A percentile compares a stretch with the other conserved stretches of the same genome.
Conservation (phyloP, 2,888 invertebrate species). For the Lathronympha strigana region DNA sequence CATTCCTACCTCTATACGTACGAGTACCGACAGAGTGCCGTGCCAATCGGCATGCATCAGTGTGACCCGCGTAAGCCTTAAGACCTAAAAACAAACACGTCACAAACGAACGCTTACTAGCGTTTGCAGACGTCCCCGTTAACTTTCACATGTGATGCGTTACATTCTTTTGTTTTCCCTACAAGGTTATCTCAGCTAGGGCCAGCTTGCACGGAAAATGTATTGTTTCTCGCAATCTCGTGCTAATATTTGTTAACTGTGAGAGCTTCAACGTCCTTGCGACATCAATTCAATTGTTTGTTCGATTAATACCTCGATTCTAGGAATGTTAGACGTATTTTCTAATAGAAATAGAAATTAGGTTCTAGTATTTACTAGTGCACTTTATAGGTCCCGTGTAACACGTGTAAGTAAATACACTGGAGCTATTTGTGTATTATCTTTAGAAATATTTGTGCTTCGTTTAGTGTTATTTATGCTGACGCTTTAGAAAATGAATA, state of each 20-base stretch:
- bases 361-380: neutral
- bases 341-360: constrained; percentile 8
- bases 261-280: constrained; percentile 37
- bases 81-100: neutral
- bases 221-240: constrained; percentile 33
- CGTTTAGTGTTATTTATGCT: too few species aligned
- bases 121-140: too few species aligned
- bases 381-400: too few species aligned
- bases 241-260: constrained; percentile 28
- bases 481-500: too few species aligned
- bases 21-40: too few species aligned
- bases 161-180: constrained; percentile 34
- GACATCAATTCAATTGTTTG: constrained; percentile 38
- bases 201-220: constrained; percentile 17
- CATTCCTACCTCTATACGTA: too few species aligned
- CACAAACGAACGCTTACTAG: neutral
- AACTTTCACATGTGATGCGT: constrained; percentile 36
- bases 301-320: constrained; percentile 34
- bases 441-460: too few species aligned
- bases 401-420: too few species aligned
- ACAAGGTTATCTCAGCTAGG: constrained; percentile 26
- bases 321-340: constrained; percentile 23
- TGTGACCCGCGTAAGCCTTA: too few species aligned
- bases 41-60: too few species aligned
- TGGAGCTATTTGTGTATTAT: too few species aligned